phyloP scores from a whole-genome alignment of 2,113 vertebrate genomes.

The Vanacampus margaritifer region DNA sequence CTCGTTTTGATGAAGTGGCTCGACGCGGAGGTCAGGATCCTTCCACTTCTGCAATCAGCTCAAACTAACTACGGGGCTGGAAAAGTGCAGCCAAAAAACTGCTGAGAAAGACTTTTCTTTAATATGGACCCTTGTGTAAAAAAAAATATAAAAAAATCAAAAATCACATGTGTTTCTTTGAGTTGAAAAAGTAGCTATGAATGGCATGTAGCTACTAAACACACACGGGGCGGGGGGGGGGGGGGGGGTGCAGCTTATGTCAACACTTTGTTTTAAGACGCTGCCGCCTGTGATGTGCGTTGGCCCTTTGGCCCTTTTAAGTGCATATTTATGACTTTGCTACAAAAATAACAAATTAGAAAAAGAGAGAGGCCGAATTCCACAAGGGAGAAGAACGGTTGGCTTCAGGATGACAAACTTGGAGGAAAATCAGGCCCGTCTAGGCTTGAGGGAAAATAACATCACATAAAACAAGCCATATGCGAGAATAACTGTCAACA shows the following conservation, averaged over 20 bases:
- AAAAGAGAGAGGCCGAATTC: too few relatives aligned
- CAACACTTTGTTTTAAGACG: not conserved
- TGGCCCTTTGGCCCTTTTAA: not conserved
- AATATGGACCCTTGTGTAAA: not conserved
- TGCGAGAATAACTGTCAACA: too few relatives aligned
- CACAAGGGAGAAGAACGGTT: too few relatives aligned
- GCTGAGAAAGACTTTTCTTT: not conserved
- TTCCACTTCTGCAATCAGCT: constrained; percentile 11
- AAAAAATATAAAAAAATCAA: too few relatives aligned
- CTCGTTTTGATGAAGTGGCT: constrained; percentile 50
- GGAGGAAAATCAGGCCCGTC: too few relatives aligned
- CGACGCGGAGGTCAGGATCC: constrained; percentile 22
- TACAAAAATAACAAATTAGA: not conserved
- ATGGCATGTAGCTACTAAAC: not conserved
- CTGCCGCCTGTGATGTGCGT: not conserved
- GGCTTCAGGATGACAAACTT: too few relatives aligned
- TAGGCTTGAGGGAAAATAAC: too few relatives aligned
- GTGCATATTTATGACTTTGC: not conserved
- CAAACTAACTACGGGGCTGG: not conserved
- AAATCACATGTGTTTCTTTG: not conserved
- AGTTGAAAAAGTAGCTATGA: not conserved
- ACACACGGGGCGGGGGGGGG: too few relatives aligned
- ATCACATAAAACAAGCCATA: too few relatives aligned
- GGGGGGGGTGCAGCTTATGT: not conserved
- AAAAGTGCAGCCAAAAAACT: not conserved